phyloP scores from a whole-genome alignment of 2,888 invertebrate species.

The Ctena decussata region DNA sequence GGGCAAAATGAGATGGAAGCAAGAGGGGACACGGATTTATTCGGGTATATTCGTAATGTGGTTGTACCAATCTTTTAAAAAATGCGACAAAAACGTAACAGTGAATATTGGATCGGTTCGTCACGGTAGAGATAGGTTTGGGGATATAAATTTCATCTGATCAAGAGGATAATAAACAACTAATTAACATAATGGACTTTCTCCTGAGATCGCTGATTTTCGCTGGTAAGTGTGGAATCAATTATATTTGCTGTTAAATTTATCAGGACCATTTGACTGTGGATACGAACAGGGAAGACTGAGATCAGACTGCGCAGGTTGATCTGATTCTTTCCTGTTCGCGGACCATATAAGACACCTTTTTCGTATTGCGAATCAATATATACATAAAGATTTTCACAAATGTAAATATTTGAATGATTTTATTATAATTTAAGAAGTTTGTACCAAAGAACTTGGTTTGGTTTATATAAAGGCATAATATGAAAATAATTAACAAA shows the following conservation, averaged over 20 bases:
- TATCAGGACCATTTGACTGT: no score
- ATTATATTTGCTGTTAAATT: background rate
- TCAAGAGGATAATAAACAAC: slow-evolving; percentile 1
- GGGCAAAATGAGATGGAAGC: background rate
- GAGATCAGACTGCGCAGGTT: no score
- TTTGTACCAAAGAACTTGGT: background rate
- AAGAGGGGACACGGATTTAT: background rate
- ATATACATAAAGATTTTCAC: background rate
- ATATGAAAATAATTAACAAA: background rate
- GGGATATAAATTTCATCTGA: background rate
- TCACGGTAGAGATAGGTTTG: background rate
- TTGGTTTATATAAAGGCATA: background rate
- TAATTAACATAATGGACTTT: slow-evolving; percentile 7
- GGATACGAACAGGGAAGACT: no score
- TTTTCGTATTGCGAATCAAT: background rate
- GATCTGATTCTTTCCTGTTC: no score
- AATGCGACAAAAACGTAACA: background rate
- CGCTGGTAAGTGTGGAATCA: slow-evolving; percentile 15
- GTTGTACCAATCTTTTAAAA: background rate
- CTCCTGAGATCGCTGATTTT: background rate
- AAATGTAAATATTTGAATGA: slow-evolving; percentile 8
- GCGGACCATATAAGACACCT: no score
- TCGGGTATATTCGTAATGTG: background rate
- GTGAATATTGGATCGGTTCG: background rate
- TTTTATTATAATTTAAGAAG: background rate